Evolutionary conservation across 1,140 invertebrate species (phyloP), one percentile per base, ranked within the genome.

Genomic region (Antheraea mylitta): DNA sequence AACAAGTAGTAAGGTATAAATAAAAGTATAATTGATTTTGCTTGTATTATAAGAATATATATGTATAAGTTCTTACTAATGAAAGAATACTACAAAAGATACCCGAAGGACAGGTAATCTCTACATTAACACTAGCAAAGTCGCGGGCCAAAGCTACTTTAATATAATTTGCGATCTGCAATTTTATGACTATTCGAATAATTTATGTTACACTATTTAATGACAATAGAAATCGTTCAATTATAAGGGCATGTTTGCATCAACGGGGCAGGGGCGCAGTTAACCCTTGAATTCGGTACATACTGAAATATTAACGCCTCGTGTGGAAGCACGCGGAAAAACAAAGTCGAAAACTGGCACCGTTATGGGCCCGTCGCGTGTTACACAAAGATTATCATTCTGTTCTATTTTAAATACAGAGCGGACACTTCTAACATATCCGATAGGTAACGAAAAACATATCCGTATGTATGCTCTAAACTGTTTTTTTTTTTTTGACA

Each of bases 241-340:
- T 82, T 77, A 75, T 81, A 76, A 68, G 66, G 59, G 70, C 72
- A 75, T 79, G 79, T 82, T 78, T 78, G 71, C 78, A 77, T 59
- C 71, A 71, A 30, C 68, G 68, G 73, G 69, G 69, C 64, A 71
- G 70, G 73, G 66, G 64, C 62, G 64, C 83, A 85, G 79, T 89
- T 90, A 91, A 90, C 89, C 89, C 89, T 87, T 90, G 85, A 86
- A 90, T 88, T 87, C 75, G 78, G 81, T 85, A 85, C 82, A 80
- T 79, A 82, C 82, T 90, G 87, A 91, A 91, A 90, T 91, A 91
- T 91, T 91, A 90, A 91, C 82, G 85, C 78, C 74, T 73, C 76
- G 80, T 87, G 85, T 89, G 81, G 87, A 81, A 82, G 79, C 83
- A 83, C 80, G 83, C 85, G 83, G 86, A 89, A 91, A 91, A 91